Base-by-base conservation (phyloP, 2,797 vertebrate genomes). In the Manis crassicaudata region DNA sequence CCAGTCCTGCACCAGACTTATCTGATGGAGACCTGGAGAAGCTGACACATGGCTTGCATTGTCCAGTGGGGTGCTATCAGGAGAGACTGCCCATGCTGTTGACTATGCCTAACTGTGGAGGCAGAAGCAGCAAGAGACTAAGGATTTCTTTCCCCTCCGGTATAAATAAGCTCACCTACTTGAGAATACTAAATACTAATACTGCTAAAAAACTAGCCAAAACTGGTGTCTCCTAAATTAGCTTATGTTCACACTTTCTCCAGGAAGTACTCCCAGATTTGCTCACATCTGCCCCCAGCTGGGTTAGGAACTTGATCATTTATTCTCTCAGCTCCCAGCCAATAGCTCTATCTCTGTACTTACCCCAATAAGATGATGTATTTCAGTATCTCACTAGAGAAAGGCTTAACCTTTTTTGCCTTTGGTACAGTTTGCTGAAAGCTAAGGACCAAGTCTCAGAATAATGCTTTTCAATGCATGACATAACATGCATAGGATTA, bases 401-500 rank as follows among this genome's bases (percentile, higher is more conserved):
- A 94, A 37, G 56, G 7, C 35, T 91, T 92, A 56, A 88, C 35
- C 35, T 70, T 88, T 60, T 90, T 75, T 85, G 58, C 88, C 20
- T 21, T 40, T 91, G 76, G 90, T 20, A 25, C 25, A 79, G 43
- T 82, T 16, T 83, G 62, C 40, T 35, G 62, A 95, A 89, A 94
- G 37, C 72, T 60, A 79, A 2, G n/a, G 79, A 70, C 68, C 56
- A 63, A 85, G 50, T 79, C 77, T 85, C 18, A 1, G 37, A 94
- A 83, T 35, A 86, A 91, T 90, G 18, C 65, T 94, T 95, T 92
- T 87, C 89, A 96, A 32, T 89, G 86, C 18, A 87, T 75, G 62
- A 86, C 87, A 86, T 82, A 96, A 77, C 88, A 94, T 72, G 94
- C 50, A 85, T n/a, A 81, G 37, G 29, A 84, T 90, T 88, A 81